A percentile compares a stretch with the other conserved stretches of the same genome.
Evolutionary conservation across 2,113 vertebrate species (phyloP).

Genomic region (Meleagris gallopavo): DNA sequence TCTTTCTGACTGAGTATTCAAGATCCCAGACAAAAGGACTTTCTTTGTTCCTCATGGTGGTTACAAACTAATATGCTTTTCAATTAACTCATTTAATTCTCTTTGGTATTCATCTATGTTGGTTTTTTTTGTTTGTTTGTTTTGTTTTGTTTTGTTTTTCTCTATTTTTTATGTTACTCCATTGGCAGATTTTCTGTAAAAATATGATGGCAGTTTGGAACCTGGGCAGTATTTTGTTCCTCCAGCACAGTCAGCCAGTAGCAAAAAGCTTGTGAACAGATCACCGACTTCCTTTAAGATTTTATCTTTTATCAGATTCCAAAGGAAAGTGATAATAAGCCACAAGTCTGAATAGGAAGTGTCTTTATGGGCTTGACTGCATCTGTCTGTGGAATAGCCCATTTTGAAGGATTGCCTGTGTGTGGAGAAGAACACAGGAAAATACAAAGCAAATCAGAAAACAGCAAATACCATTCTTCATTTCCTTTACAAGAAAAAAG

Average conservation of each 20-base stretch:
- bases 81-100: not conserved
- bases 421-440: not conserved
- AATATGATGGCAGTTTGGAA: not conserved
- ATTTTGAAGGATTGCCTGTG: not conserved
- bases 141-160: not conserved
- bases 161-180: not conserved
- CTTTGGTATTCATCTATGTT: not conserved
- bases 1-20: not conserved
- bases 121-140: too few relatives aligned
- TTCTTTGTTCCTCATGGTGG: not conserved
- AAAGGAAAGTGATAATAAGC: not conserved
- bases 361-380: not conserved
- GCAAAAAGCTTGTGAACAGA: slow-evolving; percentile 18
- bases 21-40: not conserved
- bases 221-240: not conserved
- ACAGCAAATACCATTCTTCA: not conserved
- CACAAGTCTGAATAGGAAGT: not conserved
- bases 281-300: not conserved
- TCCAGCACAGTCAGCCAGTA: not conserved
- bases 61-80: slow-evolving; percentile 11
- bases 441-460: slow-evolving; percentile 17
- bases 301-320: slow-evolving; percentile 19
- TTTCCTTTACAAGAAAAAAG: not conserved
- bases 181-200: not conserved
- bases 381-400: not conserved